phyloP scores from a whole-genome alignment of 2,113 vertebrate species.

The Leptocoma aspasia region DNA sequence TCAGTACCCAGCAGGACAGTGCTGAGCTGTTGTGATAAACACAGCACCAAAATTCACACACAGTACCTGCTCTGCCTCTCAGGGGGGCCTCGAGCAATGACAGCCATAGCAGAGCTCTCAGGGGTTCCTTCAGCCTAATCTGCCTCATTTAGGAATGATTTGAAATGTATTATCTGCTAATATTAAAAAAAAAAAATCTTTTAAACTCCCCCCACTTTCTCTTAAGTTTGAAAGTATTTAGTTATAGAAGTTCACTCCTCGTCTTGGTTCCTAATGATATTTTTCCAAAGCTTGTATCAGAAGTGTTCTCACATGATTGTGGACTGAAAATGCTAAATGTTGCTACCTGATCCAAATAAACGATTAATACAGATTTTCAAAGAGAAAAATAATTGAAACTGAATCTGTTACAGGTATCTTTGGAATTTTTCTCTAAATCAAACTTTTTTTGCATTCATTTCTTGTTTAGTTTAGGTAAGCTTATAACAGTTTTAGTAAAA shows the following conservation, averaged over 20 bases:
- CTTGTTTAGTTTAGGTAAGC: neutral
- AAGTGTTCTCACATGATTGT: neutral
- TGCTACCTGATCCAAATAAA: neutral
- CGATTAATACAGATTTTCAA: neutral
- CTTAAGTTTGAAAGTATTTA: neutral
- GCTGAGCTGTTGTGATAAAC: neutral
- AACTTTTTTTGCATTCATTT: neutral
- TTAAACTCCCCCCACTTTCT: neutral
- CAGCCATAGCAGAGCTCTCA: neutral
- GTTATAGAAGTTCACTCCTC: neutral
- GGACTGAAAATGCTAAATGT: neutral
- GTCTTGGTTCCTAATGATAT: neutral
- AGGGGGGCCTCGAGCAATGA: fast-evolving
- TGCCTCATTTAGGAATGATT: neutral
- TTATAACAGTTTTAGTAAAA: neutral
- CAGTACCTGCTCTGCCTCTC: neutral
- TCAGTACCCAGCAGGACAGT: neutral
- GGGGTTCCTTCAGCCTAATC: neutral
- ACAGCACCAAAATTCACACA: neutral
- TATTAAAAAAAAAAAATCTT: neutral
- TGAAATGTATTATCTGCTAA: neutral
- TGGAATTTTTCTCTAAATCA: neutral
- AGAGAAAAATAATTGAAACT: neutral
- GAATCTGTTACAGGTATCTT: neutral
- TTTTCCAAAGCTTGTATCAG: neutral